phyloP scores from a whole-genome alignment of 2,888 invertebrate genomes.

The Drosophila cognata region DNA sequence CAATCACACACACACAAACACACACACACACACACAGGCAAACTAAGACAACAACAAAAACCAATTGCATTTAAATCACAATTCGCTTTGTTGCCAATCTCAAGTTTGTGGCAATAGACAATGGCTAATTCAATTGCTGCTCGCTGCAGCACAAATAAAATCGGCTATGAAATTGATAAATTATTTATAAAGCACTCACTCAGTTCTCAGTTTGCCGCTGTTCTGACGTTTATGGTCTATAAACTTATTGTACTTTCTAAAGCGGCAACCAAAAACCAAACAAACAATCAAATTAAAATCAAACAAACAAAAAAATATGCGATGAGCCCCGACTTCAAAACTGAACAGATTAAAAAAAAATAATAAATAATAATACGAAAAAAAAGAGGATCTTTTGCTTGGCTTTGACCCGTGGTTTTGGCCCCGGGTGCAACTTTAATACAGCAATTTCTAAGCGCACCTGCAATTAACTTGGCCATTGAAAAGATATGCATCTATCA shows the following conservation, averaged over 20 bases:
- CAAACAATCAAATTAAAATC: constrained; percentile 34
- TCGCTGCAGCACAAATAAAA: constrained; percentile 17
- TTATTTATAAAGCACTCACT: constrained; percentile 65
- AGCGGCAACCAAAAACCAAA: constrained; percentile 25
- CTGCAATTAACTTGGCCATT: constrained; percentile 70
- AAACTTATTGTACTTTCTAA: constrained; percentile 71
- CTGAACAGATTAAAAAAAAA: constrained; percentile 5
- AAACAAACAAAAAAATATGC: neutral
- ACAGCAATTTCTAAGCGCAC: constrained; percentile 71
- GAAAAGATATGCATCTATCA: constrained; percentile 63
- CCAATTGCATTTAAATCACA: constrained; percentile 66
- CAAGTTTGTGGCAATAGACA: constrained; percentile 51
- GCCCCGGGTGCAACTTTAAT: constrained; percentile 60
- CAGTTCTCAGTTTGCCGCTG: constrained; percentile 32
- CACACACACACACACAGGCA: constrained; percentile 58
- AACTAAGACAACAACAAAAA: constrained; percentile 33
- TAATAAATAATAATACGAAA: constrained; percentile 1
- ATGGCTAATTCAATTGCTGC: constrained; percentile 72
- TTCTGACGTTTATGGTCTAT: constrained; percentile 71
- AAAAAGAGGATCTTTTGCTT: constrained; percentile 24
- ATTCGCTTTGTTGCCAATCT: constrained; percentile 38
- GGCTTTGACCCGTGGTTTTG: constrained; percentile 31
- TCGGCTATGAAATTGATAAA: constrained; percentile 68
- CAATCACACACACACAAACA: constrained; percentile 16
- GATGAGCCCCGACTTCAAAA: neutral